Base-by-base conservation (phyloP, 2,113 vertebrate species). In the Solea senegalensis region DNA sequence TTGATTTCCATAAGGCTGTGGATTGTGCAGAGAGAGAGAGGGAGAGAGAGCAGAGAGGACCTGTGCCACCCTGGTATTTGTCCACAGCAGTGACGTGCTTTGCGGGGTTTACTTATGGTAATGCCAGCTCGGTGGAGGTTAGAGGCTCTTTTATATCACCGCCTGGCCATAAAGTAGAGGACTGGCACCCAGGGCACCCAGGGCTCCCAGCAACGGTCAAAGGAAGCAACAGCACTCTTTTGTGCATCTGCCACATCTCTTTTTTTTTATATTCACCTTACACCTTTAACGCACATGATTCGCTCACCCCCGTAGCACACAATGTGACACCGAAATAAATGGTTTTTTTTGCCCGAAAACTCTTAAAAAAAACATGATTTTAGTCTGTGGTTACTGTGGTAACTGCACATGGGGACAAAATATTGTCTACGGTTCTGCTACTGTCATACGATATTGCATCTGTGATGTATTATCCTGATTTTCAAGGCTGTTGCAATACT, bases 41-140 rank as follows among this genome's bases (percentile, higher is more conserved):
- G 74, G 55, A 0, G 44, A 41, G 70, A 74, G 76, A 72, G 68
- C 21, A 69, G 80, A 52, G 75, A 56, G 14, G 12, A 72, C 80
- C 78, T 78, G 72, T 83, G 86, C 90, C 88, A 85, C 85, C 83
- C 81, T 85, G 80, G 78, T 89, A 76, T 91, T 91, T 90, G 80
- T 78, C 78, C 80, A 68, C 83, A 82, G 80, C 52, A 27, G 59
- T 91, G 86, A 90, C 84, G 81, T 82, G 78, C 76, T 87, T 89
- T 89, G 89, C 80, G 85, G 89, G 74, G 81, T 91, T 91, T 91
- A 89, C 88, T 88, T 91, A 91, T 92, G 89, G 81, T 91, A 90
- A 92, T 91, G 76, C 59, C 76, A 70, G 76, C 80, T 78, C 8
- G 1, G 71, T 59, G 8, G 85, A 87, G 82, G 86, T 89, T 89